A percentile compares a stretch with the other conserved stretches of the same genome.
These are phyloP conservation scores for Pangasius djambal DNA, from an alignment of 2,797 vertebrate genomes.

Conservation along the genomic window DNA sequence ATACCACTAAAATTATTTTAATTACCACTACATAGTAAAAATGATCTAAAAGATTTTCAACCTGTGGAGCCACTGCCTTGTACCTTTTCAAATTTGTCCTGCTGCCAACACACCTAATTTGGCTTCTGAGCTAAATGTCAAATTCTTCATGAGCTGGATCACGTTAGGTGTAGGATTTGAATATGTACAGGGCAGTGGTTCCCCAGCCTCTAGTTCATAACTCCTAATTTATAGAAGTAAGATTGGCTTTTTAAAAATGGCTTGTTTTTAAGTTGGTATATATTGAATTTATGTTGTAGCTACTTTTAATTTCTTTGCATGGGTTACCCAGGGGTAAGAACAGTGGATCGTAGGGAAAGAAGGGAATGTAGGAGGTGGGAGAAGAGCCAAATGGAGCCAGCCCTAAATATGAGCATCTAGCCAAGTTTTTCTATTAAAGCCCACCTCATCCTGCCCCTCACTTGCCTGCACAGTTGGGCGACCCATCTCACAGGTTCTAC, in stretches of 20 bases:
- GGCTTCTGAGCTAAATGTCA: neutral
- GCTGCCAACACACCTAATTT: neutral
- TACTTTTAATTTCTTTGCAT: constrained; percentile 74
- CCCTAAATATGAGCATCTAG: constrained; percentile 62
- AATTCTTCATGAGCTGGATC: neutral
- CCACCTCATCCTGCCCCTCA: constrained; percentile 48
- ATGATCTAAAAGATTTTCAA: neutral
- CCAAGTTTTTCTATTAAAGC: constrained; percentile 55
- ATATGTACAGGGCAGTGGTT: neutral
- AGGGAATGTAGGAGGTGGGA: constrained; percentile 61
- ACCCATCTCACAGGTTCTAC: neutral
- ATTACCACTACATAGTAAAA: neutral
- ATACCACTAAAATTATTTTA: constrained; percentile 67
- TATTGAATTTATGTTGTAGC: constrained; percentile 55
- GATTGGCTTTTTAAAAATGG: constrained; percentile 53
- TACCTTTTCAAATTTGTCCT: neutral
- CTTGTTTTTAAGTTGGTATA: constrained; percentile 46
- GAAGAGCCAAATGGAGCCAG: constrained; percentile 16
- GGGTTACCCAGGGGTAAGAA: constrained; percentile 70
- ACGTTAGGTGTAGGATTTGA: neutral
- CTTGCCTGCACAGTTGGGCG: constrained; percentile 49
- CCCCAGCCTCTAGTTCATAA: neutral
- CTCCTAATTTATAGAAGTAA: neutral
- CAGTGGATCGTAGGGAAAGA: constrained; percentile 67
- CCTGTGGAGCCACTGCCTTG: neutral